Evolutionary conservation across 2,797 vertebrate species (phyloP).

Genomic region (Brotula barbata): DNA sequence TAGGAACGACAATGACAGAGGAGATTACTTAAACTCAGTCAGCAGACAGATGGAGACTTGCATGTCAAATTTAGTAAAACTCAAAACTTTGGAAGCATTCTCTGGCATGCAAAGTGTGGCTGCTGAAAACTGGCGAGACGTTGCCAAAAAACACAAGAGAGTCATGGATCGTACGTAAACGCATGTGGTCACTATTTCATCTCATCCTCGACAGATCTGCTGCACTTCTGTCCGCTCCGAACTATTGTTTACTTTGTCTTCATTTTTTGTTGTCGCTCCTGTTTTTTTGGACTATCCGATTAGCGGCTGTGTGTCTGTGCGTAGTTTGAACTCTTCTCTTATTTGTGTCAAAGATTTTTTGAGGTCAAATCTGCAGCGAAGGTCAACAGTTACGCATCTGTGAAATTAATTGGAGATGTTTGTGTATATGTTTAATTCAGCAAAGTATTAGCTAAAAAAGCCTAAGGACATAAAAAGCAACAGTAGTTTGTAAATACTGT

Average conservation of each 20-base stretch:
- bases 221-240: slow-evolving; percentile 21
- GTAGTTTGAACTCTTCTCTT: no score
- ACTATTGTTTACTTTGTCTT: slow-evolving; percentile 43
- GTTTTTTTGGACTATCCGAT: no score
- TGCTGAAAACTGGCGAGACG: slow-evolving; percentile 11
- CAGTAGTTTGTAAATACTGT: no score
- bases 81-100: slow-evolving; percentile 27
- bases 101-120: slow-evolving; percentile 11
- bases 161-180: background rate
- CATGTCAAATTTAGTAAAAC: slow-evolving; percentile 43
- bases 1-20: slow-evolving; percentile 51
- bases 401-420: no score
- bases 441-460: no score
- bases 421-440: background rate
- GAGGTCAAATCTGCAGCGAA: background rate
- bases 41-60: slow-evolving; percentile 42
- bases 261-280: no score
- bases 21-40: slow-evolving; percentile 61
- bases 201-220: slow-evolving; percentile 21
- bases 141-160: slow-evolving; percentile 14
- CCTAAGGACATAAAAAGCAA: no score
- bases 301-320: no score
- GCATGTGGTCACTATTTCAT: slow-evolving; percentile 30
- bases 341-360: background rate
- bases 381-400: background rate